Evolutionary conservation across 1,140 invertebrate genomes (phyloP).

Genomic region (Adelges cooleyi): DNA sequence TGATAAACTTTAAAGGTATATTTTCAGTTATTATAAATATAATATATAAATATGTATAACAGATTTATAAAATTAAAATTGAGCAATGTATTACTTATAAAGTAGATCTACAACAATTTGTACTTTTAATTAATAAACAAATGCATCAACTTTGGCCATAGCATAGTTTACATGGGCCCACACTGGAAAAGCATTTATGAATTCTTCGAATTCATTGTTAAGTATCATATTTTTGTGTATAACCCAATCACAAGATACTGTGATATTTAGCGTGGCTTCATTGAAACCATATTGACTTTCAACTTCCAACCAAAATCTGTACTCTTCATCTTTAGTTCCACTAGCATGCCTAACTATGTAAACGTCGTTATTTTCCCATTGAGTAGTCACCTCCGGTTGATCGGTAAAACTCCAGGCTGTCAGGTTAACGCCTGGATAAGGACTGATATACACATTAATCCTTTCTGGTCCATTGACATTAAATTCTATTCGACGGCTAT

Average conservation of each 20-base stretch:
- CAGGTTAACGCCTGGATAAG: neutral
- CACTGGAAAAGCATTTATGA: neutral
- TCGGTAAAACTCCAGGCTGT: neutral
- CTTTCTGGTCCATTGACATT: conserved; percentile 6
- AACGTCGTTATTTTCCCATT: neutral
- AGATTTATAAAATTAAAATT: too few relatives aligned
- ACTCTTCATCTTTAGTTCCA: neutral
- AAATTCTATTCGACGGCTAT: neutral
- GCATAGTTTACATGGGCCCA: neutral
- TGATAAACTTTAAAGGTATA: too few relatives aligned
- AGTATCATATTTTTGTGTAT: neutral
- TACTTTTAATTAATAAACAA: conserved; percentile 13
- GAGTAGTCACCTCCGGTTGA: neutral
- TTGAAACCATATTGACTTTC: neutral
- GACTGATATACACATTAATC: conserved; percentile 2
- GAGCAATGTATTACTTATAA: too few relatives aligned
- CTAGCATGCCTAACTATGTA: neutral
- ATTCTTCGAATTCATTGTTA: neutral
- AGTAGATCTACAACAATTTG: too few relatives aligned
- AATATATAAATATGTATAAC: too few relatives aligned
- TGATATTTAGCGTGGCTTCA: neutral
- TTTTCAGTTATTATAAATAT: too few relatives aligned
- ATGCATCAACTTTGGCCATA: neutral
- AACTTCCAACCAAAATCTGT: conserved; percentile 10
- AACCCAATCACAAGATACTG: neutral